Evolutionary conservation across 2,797 vertebrate genomes (phyloP), one percentile per base, ranked within the genome.

Genomic region (Macroramphosus scolopax): DNA sequence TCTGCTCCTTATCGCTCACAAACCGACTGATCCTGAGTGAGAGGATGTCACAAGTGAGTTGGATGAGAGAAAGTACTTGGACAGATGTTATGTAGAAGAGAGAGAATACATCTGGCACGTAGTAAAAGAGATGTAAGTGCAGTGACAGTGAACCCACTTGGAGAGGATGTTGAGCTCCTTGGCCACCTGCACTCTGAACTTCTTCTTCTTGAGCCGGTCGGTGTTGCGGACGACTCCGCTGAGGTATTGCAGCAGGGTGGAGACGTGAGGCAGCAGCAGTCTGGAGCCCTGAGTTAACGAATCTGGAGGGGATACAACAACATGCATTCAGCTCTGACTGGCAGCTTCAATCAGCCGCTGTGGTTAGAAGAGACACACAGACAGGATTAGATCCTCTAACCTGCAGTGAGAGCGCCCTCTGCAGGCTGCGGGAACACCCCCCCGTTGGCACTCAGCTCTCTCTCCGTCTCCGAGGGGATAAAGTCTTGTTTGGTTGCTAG

Each of bases 141-240:
- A 2, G 8, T 10, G 5, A 15, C 10, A 13, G 16, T 22, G 9
- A 16, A 83, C 94, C 89, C 84, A 97, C 97, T 93, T 98, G 45
- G 96, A 98, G 51, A 99, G 93, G 76, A 99, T 95, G 83, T 91
- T 95, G 61, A 99, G 94, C 66, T 98, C 95, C 75, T 93, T 98
- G 80, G 92, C 91, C 72, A 98, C 92, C 85, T 96, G 94, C 1
- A 58, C 72, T 48, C 89, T 89, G 39, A 92, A 94, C 63, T 92
- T 94, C 72, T 94, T 98, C 88, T 93, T 96, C 67, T 89, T 94
- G 36, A 97, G 85, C 58, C 93, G 88, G 37, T 93, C 94, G 0
- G 84, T 59, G 72, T 87, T 93, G 52, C 92, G 73, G 25, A 97
- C 92, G 0, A 91, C 82, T 37, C 81, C 82, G 56, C 92, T 94